These are phyloP conservation scores for Tachuris rubrigastra DNA, from an alignment of 2,113 vertebrate species.

Conservation along the genomic window DNA sequence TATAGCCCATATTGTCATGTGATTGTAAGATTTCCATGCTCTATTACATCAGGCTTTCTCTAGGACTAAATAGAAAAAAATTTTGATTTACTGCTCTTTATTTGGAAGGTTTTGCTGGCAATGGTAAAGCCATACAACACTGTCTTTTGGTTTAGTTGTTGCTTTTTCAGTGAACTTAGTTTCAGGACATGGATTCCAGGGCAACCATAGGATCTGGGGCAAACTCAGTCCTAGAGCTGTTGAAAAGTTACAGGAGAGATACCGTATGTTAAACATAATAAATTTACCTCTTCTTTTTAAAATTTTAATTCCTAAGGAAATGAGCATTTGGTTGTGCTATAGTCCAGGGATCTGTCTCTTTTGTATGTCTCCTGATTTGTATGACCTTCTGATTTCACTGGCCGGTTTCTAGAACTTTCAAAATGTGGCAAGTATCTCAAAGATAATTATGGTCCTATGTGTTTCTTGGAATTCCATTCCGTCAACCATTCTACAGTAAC, in stretches of 20 bases:
- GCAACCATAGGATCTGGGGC: neutral
- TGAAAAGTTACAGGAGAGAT: neutral
- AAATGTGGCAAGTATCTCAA: neutral
- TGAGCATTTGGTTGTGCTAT: neutral
- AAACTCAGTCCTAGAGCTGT: neutral
- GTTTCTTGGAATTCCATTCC: neutral
- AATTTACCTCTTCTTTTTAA: neutral
- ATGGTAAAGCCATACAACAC: neutral
- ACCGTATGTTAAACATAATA: neutral
- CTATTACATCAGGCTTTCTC: neutral
- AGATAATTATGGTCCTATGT: neutral
- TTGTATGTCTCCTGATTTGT: neutral
- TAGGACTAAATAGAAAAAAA: neutral
- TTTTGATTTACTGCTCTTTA: neutral
- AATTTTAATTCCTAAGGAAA: neutral
- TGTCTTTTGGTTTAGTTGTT: neutral
- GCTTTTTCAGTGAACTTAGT: neutral
- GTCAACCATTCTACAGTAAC: neutral
- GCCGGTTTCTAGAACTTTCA: neutral
- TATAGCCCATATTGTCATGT: neutral
- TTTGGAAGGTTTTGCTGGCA: neutral
- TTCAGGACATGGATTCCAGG: neutral
- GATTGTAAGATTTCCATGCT: neutral
- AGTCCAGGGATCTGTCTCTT: neutral
- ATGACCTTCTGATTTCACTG: neutral